A percentile compares a stretch with the other conserved stretches of the same genome.
Conservation (phyloP, 2,888 invertebrate species). For the Lymantria dispar region DNA sequence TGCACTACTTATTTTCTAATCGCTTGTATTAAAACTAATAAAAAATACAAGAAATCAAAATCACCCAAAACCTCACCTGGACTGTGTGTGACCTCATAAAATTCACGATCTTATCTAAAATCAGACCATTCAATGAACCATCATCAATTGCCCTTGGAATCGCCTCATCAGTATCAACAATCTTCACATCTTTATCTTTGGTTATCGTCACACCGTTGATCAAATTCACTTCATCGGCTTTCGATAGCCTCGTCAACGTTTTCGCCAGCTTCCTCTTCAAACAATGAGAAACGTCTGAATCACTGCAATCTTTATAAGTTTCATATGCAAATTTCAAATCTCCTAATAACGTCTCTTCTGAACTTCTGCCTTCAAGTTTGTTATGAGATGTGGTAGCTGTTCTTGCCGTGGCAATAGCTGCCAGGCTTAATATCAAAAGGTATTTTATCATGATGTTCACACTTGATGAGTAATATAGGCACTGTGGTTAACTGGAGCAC, state of each 20-base stretch:
- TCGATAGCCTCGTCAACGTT: conserved; percentile 88
- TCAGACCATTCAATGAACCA: conserved; percentile 87
- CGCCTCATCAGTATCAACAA: conserved; percentile 84
- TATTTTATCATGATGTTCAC: conserved; percentile 83
- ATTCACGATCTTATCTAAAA: conserved; percentile 87
- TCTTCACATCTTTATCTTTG: conserved; percentile 80
- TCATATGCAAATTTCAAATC: conserved; percentile 89
- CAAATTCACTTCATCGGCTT: conserved; percentile 85
- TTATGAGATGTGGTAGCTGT: conserved; percentile 77
- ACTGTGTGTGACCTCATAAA: conserved; percentile 91
- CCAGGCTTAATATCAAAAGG: conserved; percentile 80
- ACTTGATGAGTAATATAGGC: conserved; percentile 65
- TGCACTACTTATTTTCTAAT: too few species aligned
- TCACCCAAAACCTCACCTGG: conserved; percentile 84
- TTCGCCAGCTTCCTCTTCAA: conserved; percentile 91
- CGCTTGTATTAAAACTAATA: too few species aligned
- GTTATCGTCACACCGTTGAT: conserved; percentile 90
- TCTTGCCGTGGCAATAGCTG: conserved; percentile 76
- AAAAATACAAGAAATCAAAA: too few species aligned
- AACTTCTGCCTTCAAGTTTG: conserved; percentile 65
- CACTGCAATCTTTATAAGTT: conserved; percentile 91
- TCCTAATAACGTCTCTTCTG: conserved; percentile 79
- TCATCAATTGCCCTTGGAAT: conserved; percentile 89
- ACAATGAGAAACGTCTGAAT: conserved; percentile 86
- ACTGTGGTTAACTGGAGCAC: conserved; percentile 72